A percentile compares a stretch with the other conserved stretches of the same genome.
phyloP scores from a whole-genome alignment of 2,113 vertebrate genomes.

The Lophura nycthemera region DNA sequence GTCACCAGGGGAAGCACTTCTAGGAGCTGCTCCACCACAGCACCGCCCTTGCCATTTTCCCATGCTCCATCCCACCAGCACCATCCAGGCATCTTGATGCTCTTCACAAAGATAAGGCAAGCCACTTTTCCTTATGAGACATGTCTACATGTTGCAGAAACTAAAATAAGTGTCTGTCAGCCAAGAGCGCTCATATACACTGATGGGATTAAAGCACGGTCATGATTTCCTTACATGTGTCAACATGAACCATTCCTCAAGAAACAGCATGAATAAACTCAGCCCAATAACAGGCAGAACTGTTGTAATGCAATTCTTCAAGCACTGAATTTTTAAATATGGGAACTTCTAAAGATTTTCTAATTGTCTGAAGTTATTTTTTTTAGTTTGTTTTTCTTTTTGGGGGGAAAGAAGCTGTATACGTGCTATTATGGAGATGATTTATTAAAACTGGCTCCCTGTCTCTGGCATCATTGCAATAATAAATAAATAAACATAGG shows the following conservation, averaged over 20 bases:
- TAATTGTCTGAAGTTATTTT: neutral
- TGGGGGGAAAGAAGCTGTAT: rapidly evolving
- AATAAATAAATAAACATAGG: neutral
- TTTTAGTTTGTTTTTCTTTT: neutral
- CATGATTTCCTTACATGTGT: neutral
- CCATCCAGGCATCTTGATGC: neutral
- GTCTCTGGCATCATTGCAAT: neutral
- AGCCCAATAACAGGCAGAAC: neutral
- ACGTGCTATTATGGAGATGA: neutral
- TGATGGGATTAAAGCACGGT: neutral
- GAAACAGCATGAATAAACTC: neutral
- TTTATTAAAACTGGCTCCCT: neutral
- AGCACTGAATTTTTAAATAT: neutral
- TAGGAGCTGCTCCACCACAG: neutral
- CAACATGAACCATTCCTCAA: neutral
- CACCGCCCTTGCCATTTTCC: neutral
- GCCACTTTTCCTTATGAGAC: neutral
- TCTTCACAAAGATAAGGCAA: neutral
- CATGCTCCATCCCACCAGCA: neutral
- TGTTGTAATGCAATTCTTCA: neutral
- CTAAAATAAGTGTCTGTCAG: neutral
- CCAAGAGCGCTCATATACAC: neutral
- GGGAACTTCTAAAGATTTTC: neutral
- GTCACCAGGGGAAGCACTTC: neutral
- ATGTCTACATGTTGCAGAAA: neutral